phyloP scores from a whole-genome alignment of 1,140 invertebrate genomes.

The Papilio machaon region DNA sequence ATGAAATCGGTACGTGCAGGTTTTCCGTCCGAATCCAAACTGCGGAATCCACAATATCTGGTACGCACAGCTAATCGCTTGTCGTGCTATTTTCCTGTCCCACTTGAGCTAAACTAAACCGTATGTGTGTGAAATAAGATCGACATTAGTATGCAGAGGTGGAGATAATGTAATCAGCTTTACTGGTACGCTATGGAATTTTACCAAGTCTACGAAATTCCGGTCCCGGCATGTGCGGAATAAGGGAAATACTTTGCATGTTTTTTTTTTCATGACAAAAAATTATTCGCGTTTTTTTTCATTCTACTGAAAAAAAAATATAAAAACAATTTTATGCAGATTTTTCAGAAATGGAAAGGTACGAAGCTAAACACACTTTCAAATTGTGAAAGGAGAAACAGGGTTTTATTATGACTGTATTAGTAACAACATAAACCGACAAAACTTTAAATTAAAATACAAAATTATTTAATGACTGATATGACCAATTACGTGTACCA shows the following conservation, averaged over 20 bases:
- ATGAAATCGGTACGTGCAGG: slow-evolving; percentile 54
- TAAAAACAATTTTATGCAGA: no score
- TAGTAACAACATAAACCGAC: no score
- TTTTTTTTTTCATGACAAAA: neutral
- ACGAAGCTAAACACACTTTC: no score
- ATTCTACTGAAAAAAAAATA: no score
- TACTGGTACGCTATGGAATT: slow-evolving; percentile 35
- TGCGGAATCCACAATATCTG: slow-evolving; percentile 41
- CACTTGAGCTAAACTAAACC: slow-evolving; percentile 1
- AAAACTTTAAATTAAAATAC: neutral
- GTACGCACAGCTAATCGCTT: slow-evolving; percentile 32
- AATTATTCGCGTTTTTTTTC: neutral
- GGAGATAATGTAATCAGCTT: slow-evolving; percentile 37
- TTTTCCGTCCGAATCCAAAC: slow-evolving; percentile 57
- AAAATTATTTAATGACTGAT: neutral
- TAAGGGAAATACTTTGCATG: slow-evolving; percentile 28
- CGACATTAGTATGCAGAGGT: neutral
- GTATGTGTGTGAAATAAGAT: neutral
- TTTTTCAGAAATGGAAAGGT: no score
- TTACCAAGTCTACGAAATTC: slow-evolving; percentile 31
- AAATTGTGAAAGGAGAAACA: no score
- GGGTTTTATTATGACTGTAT: no score
- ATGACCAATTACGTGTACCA: neutral
- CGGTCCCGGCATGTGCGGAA: slow-evolving; percentile 26
- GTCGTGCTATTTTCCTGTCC: slow-evolving; percentile 8